phyloP scores from a whole-genome alignment of 2,888 invertebrate species.

The Microdon myrmicae region DNA sequence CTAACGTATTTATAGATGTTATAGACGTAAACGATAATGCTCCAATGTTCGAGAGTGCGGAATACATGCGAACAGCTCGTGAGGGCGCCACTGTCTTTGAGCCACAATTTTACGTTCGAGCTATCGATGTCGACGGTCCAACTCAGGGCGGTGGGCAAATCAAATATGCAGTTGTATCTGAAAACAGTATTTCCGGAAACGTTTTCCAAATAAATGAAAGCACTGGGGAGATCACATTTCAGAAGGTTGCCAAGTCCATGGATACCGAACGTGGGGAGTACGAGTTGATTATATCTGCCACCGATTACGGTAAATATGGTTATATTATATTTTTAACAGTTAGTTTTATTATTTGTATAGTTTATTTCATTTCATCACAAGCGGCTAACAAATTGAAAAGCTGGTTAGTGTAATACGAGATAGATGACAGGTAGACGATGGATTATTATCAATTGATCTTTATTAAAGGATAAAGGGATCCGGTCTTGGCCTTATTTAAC shows the following conservation, averaged over 20 bases:
- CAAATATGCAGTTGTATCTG: slow-evolving; percentile 74
- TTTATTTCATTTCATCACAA: no score
- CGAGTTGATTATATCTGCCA: slow-evolving; percentile 75
- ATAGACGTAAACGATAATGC: slow-evolving; percentile 82
- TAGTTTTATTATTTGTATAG: no score
- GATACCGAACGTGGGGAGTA: slow-evolving; percentile 81
- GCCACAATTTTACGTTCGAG: slow-evolving; percentile 82
- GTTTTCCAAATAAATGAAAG: slow-evolving; percentile 75
- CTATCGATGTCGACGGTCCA: slow-evolving; percentile 80
- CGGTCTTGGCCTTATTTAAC: no score
- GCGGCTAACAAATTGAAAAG: no score
- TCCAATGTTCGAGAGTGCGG: slow-evolving; percentile 76
- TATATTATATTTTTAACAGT: no score
- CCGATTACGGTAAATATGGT: slow-evolving; percentile 72
- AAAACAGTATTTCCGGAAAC: slow-evolving; percentile 75
- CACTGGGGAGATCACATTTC: slow-evolving; percentile 77
- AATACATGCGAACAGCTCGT: slow-evolving; percentile 79
- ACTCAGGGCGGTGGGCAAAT: slow-evolving; percentile 77
- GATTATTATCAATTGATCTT: no score
- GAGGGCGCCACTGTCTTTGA: slow-evolving; percentile 82
- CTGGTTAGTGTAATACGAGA: no score
- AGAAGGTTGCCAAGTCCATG: slow-evolving; percentile 74
- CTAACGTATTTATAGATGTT: slow-evolving; percentile 77
- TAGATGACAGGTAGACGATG: no score
- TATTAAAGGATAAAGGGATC: no score